A percentile compares a stretch with the other conserved stretches of the same genome.
These are phyloP conservation scores for Gasterosteus aculeatus DNA, from an alignment of 2,113 vertebrate species.

Conservation along the genomic window DNA sequence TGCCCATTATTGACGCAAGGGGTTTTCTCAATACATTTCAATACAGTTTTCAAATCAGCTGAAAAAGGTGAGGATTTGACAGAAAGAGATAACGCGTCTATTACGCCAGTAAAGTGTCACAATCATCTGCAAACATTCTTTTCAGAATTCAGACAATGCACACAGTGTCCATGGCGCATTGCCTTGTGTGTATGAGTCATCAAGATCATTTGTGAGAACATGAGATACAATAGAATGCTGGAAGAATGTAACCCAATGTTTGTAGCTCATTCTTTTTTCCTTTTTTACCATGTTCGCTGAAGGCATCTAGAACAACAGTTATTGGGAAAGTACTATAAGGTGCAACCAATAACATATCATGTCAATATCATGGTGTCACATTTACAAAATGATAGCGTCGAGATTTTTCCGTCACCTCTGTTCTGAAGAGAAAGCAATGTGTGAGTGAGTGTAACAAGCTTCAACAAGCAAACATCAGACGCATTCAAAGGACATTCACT, in stretches of 20 bases:
- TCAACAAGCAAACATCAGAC: not conserved
- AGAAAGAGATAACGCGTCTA: not conserved
- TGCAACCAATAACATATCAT: not conserved
- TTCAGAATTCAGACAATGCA: slow-evolving; percentile 50
- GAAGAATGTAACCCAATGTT: slow-evolving; percentile 14
- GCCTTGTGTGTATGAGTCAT: slow-evolving; percentile 45
- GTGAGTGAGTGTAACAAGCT: not conserved
- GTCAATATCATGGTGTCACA: not conserved
- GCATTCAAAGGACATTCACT: not conserved
- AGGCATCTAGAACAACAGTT: not conserved
- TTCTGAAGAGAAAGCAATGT: not conserved
- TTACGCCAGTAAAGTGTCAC: slow-evolving; percentile 33
- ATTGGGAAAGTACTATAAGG: not conserved
- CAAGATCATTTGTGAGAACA: slow-evolving; percentile 53
- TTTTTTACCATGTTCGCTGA: not conserved
- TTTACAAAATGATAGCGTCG: not conserved
- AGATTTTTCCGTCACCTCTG: not conserved
- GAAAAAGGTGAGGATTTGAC: not conserved
- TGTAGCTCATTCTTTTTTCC: not conserved
- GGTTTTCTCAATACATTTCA: slow-evolving; percentile 17
- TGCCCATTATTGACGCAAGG: slow-evolving; percentile 17
- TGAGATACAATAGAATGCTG: slow-evolving; percentile 22
- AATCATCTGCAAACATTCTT: slow-evolving; percentile 45
- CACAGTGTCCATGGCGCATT: slow-evolving; percentile 46
- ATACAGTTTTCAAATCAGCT: not conserved